A percentile compares a stretch with the other conserved stretches of the same genome.
Conservation (phyloP, 53 echinoderm and acorn worm genomes). For the Luidia sarsii region DNA sequence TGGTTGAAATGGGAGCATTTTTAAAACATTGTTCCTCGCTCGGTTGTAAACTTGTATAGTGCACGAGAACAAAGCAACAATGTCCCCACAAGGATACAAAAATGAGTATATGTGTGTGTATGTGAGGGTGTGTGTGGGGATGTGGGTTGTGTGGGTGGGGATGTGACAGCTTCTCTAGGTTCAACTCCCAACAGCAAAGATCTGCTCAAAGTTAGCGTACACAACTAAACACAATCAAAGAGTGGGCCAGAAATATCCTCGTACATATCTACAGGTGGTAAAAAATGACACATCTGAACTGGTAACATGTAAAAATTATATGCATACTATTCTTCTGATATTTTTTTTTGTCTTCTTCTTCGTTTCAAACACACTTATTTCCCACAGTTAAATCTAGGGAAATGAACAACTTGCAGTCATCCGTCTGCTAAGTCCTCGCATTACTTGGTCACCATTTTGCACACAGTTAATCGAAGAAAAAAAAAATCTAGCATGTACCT, state of each 20-base stretch:
- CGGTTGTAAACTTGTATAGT: no score
- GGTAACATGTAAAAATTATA: neutral
- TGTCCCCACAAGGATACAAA: no score
- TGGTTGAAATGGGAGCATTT: no score
- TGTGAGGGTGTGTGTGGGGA: no score
- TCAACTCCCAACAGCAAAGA: neutral
- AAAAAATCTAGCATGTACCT: constrained; percentile 13
- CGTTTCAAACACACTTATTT: constrained; percentile 31
- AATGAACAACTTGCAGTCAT: neutral
- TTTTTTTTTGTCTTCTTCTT: no score
- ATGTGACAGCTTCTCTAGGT: neutral
- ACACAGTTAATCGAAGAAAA: constrained; percentile 43
- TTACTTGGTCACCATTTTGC: constrained; percentile 50
- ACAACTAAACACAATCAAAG: constrained; percentile 1
- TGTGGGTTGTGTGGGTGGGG: neutral
- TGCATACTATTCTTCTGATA: neutral
- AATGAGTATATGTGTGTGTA: no score
- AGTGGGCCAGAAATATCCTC: no score
- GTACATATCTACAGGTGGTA: no score
- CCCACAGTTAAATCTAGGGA: constrained; percentile 35
- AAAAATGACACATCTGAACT: no score
- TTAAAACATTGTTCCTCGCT: no score
- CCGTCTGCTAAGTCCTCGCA: no score
- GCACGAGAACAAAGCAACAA: no score
- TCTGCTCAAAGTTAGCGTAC: constrained; percentile 13